Evolutionary conservation across 2,888 invertebrate species (phyloP).

Genomic region (Augiades crinisus): DNA sequence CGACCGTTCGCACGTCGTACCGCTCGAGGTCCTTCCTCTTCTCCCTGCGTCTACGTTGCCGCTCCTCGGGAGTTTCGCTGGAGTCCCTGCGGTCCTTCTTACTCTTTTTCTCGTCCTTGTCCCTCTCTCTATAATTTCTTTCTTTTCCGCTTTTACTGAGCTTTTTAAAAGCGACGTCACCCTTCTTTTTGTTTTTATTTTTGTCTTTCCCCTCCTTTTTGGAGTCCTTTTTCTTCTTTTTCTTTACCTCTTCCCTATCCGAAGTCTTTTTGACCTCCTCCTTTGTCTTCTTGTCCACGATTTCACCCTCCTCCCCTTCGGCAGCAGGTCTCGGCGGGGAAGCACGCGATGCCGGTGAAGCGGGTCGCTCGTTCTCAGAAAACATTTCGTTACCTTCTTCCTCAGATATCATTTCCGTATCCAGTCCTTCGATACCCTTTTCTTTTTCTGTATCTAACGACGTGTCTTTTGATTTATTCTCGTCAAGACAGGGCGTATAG

Average conservation of each 20-base stretch:
- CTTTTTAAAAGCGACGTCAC: slow-evolving; percentile 87
- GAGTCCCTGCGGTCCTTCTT: slow-evolving; percentile 48
- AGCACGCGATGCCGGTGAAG: slow-evolving; percentile 55
- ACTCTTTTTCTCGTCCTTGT: slow-evolving; percentile 52
- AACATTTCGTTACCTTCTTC: slow-evolving; percentile 85
- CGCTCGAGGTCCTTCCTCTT: slow-evolving; percentile 90
- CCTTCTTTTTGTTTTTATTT: slow-evolving; percentile 71
- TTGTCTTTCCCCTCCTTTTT: slow-evolving; percentile 72
- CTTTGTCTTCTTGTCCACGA: slow-evolving; percentile 48
- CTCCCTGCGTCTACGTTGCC: slow-evolving; percentile 63
- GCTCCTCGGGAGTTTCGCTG: slow-evolving; percentile 47
- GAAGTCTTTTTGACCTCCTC: slow-evolving; percentile 36
- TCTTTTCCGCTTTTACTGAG: slow-evolving; percentile 89
- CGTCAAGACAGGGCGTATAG: slow-evolving; percentile 88
- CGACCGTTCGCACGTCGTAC: slow-evolving; percentile 90
- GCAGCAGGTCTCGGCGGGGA: slow-evolving; percentile 48
- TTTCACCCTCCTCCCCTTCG: slow-evolving; percentile 80
- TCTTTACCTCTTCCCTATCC: slow-evolving; percentile 53
- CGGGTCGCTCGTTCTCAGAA: slow-evolving; percentile 78
- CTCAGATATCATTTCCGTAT: slow-evolving; percentile 88
- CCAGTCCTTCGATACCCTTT: slow-evolving; percentile 82
- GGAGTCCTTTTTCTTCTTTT: slow-evolving; percentile 78
- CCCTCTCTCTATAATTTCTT: slow-evolving; percentile 88
- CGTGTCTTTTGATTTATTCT: slow-evolving; percentile 74
- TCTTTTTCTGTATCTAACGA: slow-evolving; percentile 60